These are phyloP conservation scores for Philypnodon macrostomus DNA, from an alignment of 2,797 vertebrate genomes.

Conservation along the genomic window DNA sequence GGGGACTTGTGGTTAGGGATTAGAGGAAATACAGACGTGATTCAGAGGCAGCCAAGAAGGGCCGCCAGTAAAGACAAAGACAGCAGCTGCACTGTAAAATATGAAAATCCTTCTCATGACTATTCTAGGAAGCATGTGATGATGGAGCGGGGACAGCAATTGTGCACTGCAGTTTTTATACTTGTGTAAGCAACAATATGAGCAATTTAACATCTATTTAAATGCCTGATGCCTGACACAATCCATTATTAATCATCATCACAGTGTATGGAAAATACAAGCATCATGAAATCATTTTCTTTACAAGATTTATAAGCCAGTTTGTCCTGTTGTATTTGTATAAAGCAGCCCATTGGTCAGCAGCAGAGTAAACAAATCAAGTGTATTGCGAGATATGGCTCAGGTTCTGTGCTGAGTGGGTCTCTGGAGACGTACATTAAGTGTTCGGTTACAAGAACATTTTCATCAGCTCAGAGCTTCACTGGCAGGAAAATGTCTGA, in stretches of 20 bases:
- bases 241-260: too few relatives aligned
- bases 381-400: not conserved
- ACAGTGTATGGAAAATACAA: too few relatives aligned
- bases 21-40: conserved; percentile 49
- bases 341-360: not conserved
- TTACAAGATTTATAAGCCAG: not conserved
- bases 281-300: not conserved
- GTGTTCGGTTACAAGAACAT: not conserved
- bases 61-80: conserved; percentile 36
- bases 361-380: conserved; percentile 2
- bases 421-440: not conserved
- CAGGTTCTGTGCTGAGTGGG: not conserved
- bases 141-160: conserved; percentile 5
- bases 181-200: too few relatives aligned
- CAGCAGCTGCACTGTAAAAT: conserved; percentile 44
- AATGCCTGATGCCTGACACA: too few relatives aligned
- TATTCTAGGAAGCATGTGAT: conserved; percentile 37
- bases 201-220: too few relatives aligned
- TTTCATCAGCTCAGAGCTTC: not conserved
- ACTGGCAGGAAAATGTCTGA: not conserved
- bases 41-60: conserved; percentile 44
- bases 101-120: conserved; percentile 50
- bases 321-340: not conserved
- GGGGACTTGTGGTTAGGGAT: conserved; percentile 54
- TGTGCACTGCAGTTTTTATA: not conserved